Percentiles rank a stretch among this genome's conserved stretches.
These are phyloP conservation scores for Hirudinaria manillensis DNA, from an alignment of 2,888 invertebrate species.

Conservation along the genomic window DNA sequence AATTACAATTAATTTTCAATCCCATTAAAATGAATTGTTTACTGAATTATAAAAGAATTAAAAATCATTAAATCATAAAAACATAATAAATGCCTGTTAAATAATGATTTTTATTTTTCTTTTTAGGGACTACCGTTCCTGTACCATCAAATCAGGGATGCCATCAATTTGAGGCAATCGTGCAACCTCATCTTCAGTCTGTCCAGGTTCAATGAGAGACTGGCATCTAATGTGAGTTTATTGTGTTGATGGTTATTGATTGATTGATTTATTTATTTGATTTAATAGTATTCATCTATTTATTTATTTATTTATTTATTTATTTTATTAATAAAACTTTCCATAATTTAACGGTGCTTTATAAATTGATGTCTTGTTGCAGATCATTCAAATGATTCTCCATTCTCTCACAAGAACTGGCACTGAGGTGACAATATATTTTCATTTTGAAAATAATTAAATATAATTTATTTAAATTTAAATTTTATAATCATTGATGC, in stretches of 20 bases:
- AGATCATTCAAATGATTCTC: constrained; percentile 80
- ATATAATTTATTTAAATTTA: not conserved
- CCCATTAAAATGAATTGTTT: too few species aligned
- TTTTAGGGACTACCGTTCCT: constrained; percentile 79
- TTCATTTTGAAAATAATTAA: not conserved
- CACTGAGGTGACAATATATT: constrained; percentile 65
- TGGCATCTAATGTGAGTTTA: constrained; percentile 67
- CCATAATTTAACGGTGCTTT: not conserved
- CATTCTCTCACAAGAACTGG: constrained; percentile 77
- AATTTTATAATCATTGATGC: too few species aligned
- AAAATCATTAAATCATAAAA: too few species aligned
- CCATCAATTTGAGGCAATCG: constrained; percentile 83
- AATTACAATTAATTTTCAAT: too few species aligned
- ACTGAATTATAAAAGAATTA: too few species aligned
- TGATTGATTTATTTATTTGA: constrained; percentile 9
- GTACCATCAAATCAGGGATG: constrained; percentile 88
- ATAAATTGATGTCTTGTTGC: constrained; percentile 36
- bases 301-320: not conserved
- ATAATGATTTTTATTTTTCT: not conserved
- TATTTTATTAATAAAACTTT: not conserved
- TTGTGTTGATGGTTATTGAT: not conserved
- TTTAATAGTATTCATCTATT: not conserved
- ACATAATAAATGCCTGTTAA: not conserved
- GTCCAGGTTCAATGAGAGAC: constrained; percentile 80
- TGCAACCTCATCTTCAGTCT: constrained; percentile 83